Conservation (phyloP, 2,113 vertebrate genomes). For the Dunckerocampus dactyliophorus region DNA sequence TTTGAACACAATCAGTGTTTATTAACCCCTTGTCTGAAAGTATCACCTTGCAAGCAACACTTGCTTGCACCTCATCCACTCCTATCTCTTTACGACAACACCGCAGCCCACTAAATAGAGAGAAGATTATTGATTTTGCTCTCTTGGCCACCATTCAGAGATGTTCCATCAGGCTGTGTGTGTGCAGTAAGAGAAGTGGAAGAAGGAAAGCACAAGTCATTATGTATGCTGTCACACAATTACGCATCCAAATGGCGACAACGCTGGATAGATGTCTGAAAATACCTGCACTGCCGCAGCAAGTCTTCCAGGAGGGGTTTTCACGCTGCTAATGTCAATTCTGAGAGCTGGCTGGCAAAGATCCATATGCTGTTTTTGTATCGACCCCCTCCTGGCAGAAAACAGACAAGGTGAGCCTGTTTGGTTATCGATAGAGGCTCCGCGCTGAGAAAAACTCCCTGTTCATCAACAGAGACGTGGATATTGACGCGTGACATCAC, state of each 20-base stretch:
- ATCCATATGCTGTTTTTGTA: constrained; percentile 41
- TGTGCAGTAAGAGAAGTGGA: constrained; percentile 34
- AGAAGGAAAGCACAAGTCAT: constrained; percentile 67
- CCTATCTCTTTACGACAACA: constrained; percentile 71
- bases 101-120: constrained; percentile 72
- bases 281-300: constrained; percentile 19
- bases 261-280: not conserved
- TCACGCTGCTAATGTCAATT: constrained; percentile 41
- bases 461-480: constrained; percentile 43
- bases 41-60: not conserved
- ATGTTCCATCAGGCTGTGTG: constrained; percentile 64
- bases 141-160: constrained; percentile 62
- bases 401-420: constrained; percentile 45
- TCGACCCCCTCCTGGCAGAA: constrained; percentile 39
- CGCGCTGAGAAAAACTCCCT: constrained; percentile 40
- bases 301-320: constrained; percentile 27
- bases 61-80: constrained; percentile 61
- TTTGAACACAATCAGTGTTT: too few relatives aligned
- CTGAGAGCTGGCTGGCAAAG: constrained; percentile 22
- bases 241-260: constrained; percentile 31
- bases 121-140: constrained; percentile 81
- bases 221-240: constrained; percentile 59
- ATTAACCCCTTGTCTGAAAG: not conserved
- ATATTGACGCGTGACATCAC: constrained; percentile 55
- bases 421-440: constrained; percentile 39